A percentile compares a stretch with the other conserved stretches of the same genome.
Conservation (phyloP, 2,888 invertebrate species). For the Dicyrtoma fusca region DNA sequence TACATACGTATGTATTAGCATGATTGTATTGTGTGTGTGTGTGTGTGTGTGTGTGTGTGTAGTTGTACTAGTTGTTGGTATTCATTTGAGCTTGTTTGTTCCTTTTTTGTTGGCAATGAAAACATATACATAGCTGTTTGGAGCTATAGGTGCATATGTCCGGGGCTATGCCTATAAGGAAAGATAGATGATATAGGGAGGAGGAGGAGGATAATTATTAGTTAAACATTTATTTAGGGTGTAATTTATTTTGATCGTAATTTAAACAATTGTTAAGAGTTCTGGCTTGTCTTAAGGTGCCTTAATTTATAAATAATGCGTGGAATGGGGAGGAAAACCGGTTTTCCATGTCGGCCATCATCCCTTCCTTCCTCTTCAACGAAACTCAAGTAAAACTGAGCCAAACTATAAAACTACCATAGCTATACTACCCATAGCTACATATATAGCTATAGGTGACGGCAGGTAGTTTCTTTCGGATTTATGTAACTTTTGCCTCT, state of each 20-base stretch:
- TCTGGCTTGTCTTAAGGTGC: conserved; percentile 55
- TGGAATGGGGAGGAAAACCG: conserved; percentile 55
- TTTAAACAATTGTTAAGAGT: conserved; percentile 57
- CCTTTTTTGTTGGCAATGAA: too few species aligned
- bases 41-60: too few species aligned
- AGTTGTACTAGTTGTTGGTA: too few species aligned
- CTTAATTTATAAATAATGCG: conserved; percentile 57
- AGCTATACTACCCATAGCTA: too few species aligned
- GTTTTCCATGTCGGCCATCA: conserved; percentile 40
- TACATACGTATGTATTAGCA: too few species aligned
- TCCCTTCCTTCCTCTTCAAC: conserved; percentile 22
- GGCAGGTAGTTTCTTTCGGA: neutral
- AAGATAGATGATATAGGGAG: conserved; percentile 35
- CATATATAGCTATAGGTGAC: neutral
- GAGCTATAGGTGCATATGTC: neutral
- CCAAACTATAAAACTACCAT: too few species aligned
- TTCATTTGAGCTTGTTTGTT: too few species aligned
- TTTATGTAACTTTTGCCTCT: neutral
- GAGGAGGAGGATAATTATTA: conserved; percentile 57
- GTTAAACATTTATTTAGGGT: conserved; percentile 58
- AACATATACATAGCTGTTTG: too few species aligned
- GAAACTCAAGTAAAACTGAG: too few species aligned
- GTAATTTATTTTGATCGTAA: conserved; percentile 58
- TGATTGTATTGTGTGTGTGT: too few species aligned
- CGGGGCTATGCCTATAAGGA: too few species aligned